Evolutionary conservation across 2,888 invertebrate genomes (phyloP).

Genomic region (Tipula lateralis): DNA sequence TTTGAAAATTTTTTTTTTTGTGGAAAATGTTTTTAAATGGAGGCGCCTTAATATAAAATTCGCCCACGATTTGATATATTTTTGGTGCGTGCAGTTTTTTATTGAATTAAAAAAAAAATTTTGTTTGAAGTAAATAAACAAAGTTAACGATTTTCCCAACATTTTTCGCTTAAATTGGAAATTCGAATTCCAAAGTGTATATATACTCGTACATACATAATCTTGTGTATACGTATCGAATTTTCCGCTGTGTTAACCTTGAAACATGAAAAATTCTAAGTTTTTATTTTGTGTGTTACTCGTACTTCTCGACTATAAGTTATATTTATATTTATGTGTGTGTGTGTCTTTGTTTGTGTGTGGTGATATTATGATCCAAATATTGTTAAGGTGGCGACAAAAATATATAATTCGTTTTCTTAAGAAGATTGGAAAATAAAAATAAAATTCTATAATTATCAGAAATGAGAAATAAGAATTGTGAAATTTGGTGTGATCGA

Average conservation of each 20-base stretch:
- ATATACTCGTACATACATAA: too few species aligned
- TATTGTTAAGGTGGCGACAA: conserved; percentile 9
- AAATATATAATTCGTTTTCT: background rate
- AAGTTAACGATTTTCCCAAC: background rate
- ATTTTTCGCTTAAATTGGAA: background rate
- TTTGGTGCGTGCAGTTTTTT: background rate
- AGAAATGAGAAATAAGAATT: background rate
- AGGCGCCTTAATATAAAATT: background rate
- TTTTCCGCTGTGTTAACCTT: background rate
- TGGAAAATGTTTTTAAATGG: too few species aligned
- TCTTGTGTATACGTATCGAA: background rate
- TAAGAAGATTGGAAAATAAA: background rate
- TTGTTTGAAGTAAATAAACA: background rate
- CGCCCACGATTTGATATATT: background rate
- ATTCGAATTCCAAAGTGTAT: background rate
- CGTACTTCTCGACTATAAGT: background rate
- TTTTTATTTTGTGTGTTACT: background rate
- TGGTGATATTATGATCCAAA: background rate
- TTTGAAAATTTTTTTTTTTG: background rate
- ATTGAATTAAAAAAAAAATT: too few species aligned
- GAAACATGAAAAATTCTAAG: background rate
- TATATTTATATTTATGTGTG: background rate
- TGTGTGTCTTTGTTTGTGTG: background rate
- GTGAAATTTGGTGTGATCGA: background rate
- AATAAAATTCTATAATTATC: background rate